These are phyloP conservation scores for Phytoseiulus persimilis DNA, from an alignment of 2,888 invertebrate species.

Conservation along the genomic window DNA sequence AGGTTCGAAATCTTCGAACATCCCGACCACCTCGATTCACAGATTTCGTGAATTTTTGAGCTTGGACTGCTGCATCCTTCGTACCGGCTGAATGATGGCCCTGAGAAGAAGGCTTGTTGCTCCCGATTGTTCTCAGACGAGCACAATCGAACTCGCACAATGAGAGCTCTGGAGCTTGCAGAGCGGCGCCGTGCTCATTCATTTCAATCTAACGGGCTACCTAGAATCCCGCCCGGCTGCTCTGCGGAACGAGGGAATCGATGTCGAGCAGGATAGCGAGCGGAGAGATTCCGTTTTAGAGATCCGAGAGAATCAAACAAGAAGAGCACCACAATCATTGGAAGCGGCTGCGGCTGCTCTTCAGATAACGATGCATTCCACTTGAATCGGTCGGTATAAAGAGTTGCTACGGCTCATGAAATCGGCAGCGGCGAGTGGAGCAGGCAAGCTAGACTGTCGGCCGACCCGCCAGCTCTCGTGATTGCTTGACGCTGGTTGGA, in stretches of 20 bases:
- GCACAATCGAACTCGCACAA: background rate
- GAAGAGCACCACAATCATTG: background rate
- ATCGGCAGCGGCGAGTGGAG: background rate
- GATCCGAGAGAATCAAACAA: background rate
- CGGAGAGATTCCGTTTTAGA: background rate
- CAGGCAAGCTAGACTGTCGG: background rate
- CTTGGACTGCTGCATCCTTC: too few relatives aligned
- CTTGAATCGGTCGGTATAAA: slow-evolving; percentile 26
- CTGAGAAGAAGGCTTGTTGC: background rate
- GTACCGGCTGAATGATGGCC: background rate
- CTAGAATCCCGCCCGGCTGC: background rate
- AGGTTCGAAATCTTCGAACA: background rate
- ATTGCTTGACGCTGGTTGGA: too few relatives aligned
- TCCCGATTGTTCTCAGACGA: background rate
- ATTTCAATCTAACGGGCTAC: background rate
- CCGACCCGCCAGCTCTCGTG: background rate
- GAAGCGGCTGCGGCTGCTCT: background rate
- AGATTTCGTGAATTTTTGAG: background rate
- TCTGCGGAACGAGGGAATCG: background rate
- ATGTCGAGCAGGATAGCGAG: background rate
- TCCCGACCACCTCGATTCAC: background rate
- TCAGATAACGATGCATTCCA: slow-evolving; percentile 30
- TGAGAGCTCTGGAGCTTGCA: background rate
- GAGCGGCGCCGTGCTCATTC: background rate
- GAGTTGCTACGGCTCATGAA: slow-evolving; percentile 9